Evolutionary conservation across 1,140 invertebrate species (phyloP), one percentile per base, ranked within the genome.

Genomic region (Asobara japonica): DNA sequence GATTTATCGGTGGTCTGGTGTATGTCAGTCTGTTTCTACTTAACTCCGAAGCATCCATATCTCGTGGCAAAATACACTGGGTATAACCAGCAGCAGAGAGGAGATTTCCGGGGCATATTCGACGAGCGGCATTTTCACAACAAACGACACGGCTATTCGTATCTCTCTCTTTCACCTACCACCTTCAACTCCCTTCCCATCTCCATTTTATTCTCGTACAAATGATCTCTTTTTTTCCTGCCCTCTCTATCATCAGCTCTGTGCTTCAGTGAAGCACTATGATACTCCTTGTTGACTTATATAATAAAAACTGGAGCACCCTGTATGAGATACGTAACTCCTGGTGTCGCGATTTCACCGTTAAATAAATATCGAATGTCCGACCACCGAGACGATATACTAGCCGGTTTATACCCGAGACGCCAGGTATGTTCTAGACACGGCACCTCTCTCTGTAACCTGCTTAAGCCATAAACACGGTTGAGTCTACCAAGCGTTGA

Each of bases 361-460:
- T 33, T 56, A 56, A 29, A 68, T 68, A 68, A 68, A 64, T 68
- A 68, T 68, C 66, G 25, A 56, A 68, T 68, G 45, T 68, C 30
- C 41, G 13, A 31, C 41, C 66, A 56, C 16, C n/a, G 31, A 27
- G 45, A 29, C 33, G n/a, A 68, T 68, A 68, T 56, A 56, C 25
- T 30, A 56, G 22, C 56, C 27, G 30, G 45, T 68, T 68, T 68
- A 56, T 68, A 48, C 56, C 38, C 25, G 18, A 18, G 45, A 22
- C n/a, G 18, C n/a, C 20, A 33, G 16, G 1, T 41, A 41, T 16
- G 20, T 27, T 56, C 22, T 41, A 18, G 33, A 36, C 31, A 65
- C 13, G 16, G 64, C 33, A 25, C 64, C n/a, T 20, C 22, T 56
- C 20, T 56, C 51, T 10, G 18, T 56, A 56, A 25, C 51, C 51